Evolutionary conservation across 2,888 invertebrate genomes (phyloP).

Genomic region (Listrodromus nycthemerus): DNA sequence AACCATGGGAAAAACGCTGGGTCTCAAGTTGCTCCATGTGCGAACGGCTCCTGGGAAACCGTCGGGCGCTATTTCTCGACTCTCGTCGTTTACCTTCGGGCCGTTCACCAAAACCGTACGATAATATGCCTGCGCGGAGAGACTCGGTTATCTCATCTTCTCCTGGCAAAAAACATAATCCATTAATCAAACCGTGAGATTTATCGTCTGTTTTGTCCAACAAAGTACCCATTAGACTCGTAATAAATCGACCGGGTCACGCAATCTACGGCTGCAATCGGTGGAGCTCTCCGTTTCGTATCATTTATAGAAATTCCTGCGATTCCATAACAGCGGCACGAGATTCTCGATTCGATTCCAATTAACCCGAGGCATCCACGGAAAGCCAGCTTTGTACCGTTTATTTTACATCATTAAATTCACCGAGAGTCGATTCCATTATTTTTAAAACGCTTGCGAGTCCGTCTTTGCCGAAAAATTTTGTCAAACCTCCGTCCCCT

Average conservation of each 20-base stretch:
- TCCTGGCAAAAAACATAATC: constrained; percentile 35
- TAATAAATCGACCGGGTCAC: constrained; percentile 50
- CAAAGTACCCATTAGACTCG: constrained; percentile 51
- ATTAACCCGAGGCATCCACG: background rate
- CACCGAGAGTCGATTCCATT: background rate
- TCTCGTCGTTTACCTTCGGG: constrained; percentile 28
- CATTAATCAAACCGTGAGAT: constrained; percentile 60
- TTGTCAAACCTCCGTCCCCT: background rate
- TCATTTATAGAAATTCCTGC: constrained; percentile 30
- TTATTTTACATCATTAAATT: constrained; percentile 24
- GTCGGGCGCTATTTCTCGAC: background rate
- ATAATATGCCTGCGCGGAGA: constrained; percentile 36
- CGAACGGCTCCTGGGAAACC: constrained; percentile 66
- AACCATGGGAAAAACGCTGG: constrained; percentile 64
- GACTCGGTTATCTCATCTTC: constrained; percentile 41
- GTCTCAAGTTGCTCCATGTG: constrained; percentile 39
- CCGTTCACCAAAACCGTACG: constrained; percentile 46
- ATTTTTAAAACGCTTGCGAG: background rate
- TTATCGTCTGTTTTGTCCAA: constrained; percentile 53
- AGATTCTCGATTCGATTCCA: background rate
- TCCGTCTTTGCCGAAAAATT: background rate
- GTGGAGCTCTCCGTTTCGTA: constrained; percentile 36
- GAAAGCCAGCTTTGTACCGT: background rate
- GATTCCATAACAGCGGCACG: constrained; percentile 23
- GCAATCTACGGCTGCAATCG: constrained; percentile 45